Evolutionary conservation across 2,888 invertebrate species (phyloP).

Genomic region (Apomyelois bistriatella): DNA sequence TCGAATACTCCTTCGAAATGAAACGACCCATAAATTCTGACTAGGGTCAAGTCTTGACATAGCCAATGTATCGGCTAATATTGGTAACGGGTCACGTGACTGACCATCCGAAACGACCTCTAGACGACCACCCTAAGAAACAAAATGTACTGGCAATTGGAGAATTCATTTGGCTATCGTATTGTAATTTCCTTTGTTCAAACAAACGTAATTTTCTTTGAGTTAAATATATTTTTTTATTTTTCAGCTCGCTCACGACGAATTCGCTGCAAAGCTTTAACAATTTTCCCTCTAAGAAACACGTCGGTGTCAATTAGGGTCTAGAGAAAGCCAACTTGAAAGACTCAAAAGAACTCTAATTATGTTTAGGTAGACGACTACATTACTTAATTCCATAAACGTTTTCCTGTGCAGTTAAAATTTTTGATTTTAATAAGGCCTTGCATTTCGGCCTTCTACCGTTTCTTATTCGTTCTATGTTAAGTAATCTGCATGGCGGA

Average conservation of each 20-base stretch:
- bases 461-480: too few relatives aligned
- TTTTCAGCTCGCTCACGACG: conserved; percentile 12
- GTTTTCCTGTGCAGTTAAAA: neutral
- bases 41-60: conserved; percentile 1
- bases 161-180: conserved; percentile 9
- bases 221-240: conserved; percentile 7
- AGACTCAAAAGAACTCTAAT: conserved; percentile 27
- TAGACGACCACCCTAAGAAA: conserved; percentile 12
- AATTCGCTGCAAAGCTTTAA: conserved; percentile 30
- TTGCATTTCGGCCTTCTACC: neutral
- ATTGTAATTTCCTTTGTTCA: conserved; percentile 15
- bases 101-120: conserved; percentile 15
- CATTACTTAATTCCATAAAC: neutral
- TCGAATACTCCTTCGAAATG: neutral
- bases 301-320: conserved; percentile 34
- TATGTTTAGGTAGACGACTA: conserved; percentile 19
- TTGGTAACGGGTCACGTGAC: conserved; percentile 10
- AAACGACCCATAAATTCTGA: conserved; percentile 1
- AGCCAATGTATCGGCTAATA: conserved; percentile 3
- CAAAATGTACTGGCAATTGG: conserved; percentile 9
- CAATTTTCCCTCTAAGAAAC: conserved; percentile 27
- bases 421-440: neutral
- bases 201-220: conserved; percentile 31
- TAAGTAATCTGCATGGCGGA: neutral
- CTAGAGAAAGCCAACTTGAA: conserved; percentile 15